A percentile compares a stretch with the other conserved stretches of the same genome.
Conservation (phyloP, 2,888 invertebrate species). For the Gymnocheta viridis region DNA sequence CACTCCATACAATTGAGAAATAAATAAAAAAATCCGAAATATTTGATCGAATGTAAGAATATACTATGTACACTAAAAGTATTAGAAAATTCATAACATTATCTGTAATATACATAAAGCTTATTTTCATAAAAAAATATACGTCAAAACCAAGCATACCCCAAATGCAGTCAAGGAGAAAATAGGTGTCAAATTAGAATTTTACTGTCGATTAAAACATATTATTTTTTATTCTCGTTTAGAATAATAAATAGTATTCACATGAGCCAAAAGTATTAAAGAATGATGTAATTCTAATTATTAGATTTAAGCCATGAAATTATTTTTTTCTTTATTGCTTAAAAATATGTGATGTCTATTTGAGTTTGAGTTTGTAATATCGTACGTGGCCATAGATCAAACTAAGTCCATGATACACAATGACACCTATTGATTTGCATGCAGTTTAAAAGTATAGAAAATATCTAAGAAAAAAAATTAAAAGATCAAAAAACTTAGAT, state of each 20-base stretch:
- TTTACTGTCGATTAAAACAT: not conserved
- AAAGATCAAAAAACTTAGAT: not conserved
- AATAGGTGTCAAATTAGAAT: not conserved
- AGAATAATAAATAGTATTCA: not conserved
- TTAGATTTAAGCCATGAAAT: constrained; percentile 11
- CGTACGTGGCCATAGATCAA: constrained; percentile 12
- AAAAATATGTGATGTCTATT: constrained; percentile 29
- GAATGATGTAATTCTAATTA: constrained; percentile 23
- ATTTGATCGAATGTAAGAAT: no score
- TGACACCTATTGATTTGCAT: constrained; percentile 7
- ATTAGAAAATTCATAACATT: no score
- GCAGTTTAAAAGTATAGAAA: not conserved
- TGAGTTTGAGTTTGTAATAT: not conserved
- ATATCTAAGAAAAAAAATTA: not conserved
- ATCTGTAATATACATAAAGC: not conserved
- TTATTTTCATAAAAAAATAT: not conserved
- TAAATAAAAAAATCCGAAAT: no score
- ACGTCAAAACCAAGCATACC: not conserved
- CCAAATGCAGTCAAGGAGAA: not conserved
- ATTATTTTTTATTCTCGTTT: not conserved
- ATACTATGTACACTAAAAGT: no score
- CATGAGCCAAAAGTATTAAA: not conserved
- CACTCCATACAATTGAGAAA: no score
- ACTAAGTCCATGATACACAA: constrained; percentile 21
- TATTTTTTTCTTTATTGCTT: constrained; percentile 17